phyloP scores from a whole-genome alignment of 2,113 vertebrate species.

The Callipepla californica region DNA sequence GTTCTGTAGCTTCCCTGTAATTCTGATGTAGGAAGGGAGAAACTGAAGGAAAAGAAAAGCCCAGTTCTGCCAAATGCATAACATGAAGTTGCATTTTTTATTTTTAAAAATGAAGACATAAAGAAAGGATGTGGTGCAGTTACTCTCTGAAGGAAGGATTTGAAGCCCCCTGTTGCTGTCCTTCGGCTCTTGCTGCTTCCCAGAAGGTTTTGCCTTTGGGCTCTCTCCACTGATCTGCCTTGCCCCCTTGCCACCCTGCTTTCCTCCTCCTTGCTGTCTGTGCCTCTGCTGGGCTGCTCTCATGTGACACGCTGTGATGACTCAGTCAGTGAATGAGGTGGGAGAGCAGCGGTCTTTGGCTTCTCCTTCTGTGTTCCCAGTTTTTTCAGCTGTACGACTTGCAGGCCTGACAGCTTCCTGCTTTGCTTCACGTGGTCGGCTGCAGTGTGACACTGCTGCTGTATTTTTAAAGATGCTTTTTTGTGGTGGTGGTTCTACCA shows the following conservation, averaged over 20 bases:
- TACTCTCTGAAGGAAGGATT: not conserved
- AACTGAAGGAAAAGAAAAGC: not conserved
- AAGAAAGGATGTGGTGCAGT: not conserved
- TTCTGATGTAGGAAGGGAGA: not conserved
- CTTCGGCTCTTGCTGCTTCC: not conserved
- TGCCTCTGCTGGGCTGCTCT: not conserved
- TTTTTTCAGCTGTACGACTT: not conserved
- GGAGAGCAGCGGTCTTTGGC: rapidly evolving
- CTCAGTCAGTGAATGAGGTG: rapidly evolving
- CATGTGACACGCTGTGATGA: rapidly evolving
- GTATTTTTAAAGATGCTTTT: not conserved
- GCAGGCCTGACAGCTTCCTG: not conserved
- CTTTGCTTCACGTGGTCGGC: rapidly evolving
- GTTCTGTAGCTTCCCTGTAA: rapidly evolving
- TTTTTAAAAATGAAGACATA: not conserved
- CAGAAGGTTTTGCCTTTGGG: not conserved
- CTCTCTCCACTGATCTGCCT: not conserved
- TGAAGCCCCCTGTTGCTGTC: not conserved
- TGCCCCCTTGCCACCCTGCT: not conserved
- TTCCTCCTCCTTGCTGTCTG: rapidly evolving
- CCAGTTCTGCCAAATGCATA: not conserved
- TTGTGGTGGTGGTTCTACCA: not conserved
- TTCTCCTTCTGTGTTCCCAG: not conserved
- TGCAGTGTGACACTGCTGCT: rapidly evolving
- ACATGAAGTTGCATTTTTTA: not conserved